A percentile compares a stretch with the other conserved stretches of the same genome.
Evolutionary conservation across 2,113 vertebrate species (phyloP).

Genomic region (Machaerirhynchus nigripectus): DNA sequence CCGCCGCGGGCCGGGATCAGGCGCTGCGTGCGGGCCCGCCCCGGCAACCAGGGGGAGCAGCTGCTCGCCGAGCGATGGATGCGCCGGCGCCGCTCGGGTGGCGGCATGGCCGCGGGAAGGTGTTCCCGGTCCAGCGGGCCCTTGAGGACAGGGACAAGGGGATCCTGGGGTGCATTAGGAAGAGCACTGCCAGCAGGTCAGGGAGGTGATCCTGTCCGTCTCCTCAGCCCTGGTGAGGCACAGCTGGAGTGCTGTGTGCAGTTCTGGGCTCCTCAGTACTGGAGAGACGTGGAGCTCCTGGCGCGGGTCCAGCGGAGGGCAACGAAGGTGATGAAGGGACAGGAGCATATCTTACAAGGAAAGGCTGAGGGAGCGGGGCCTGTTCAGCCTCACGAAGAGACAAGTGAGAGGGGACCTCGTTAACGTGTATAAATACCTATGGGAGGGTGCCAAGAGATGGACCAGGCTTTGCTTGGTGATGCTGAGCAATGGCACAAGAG

Average conservation of each 20-base stretch:
- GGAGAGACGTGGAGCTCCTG: neutral
- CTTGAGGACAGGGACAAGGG: accelerated
- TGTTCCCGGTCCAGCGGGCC: accelerated
- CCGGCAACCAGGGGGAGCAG: conserved; percentile 1
- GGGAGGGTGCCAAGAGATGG: neutral
- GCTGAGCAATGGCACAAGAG: too few relatives aligned
- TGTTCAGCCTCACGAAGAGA: neutral
- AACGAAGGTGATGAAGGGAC: too few relatives aligned
- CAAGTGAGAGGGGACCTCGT: neutral
- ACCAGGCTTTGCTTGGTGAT: neutral
- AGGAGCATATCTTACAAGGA: neutral
- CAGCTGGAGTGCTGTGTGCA: neutral
- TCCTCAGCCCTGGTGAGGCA: neutral
- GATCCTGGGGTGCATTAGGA: accelerated
- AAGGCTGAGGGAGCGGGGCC: neutral
- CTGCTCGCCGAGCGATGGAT: neutral
- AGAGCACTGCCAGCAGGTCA: accelerated
- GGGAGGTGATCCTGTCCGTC: neutral
- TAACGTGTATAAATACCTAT: accelerated
- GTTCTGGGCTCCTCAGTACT: neutral
- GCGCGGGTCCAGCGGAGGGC: neutral
- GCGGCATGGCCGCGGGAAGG: neutral
- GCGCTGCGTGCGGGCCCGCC: neutral
- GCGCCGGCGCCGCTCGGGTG: neutral
- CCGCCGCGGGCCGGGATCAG: neutral